These are phyloP conservation scores for Heliconius congener DNA, from an alignment of 1,140 invertebrate genomes.

Conservation along the genomic window DNA sequence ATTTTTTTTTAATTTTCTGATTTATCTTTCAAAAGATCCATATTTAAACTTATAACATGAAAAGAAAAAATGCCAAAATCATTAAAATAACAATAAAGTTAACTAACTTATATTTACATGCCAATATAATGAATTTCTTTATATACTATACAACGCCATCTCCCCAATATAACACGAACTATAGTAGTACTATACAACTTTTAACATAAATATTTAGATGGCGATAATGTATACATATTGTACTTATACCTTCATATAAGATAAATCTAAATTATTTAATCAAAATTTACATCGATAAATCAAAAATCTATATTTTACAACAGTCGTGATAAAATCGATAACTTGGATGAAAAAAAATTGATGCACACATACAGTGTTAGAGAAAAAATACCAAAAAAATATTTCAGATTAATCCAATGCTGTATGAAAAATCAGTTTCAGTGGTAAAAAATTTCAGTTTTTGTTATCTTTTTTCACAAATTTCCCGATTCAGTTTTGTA, in stretches of 20 bases:
- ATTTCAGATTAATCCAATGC: not conserved
- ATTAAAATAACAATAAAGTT: no score
- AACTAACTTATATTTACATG: no score
- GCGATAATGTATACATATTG: constrained; percentile 36
- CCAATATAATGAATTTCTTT: not conserved
- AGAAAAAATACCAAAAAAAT: no score
- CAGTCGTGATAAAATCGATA: no score
- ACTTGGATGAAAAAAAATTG: no score
- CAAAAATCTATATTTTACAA: not conserved
- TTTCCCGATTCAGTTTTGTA: constrained; percentile 28
- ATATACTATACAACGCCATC: constrained; percentile 29
- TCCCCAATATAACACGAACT: constrained; percentile 17
- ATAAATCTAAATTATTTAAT: not conserved
- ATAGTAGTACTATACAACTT: constrained; percentile 16
- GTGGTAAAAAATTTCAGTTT: not conserved
- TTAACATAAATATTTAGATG: constrained; percentile 36
- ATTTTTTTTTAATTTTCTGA: no score
- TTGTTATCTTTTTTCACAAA: constrained; percentile 14
- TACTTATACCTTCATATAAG: constrained; percentile 4
- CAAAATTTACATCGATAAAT: not conserved
- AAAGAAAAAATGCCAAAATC: no score
- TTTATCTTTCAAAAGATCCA: no score
- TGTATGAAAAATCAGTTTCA: not conserved
- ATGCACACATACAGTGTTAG: no score
- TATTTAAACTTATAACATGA: no score